A percentile compares a stretch with the other conserved stretches of the same genome.
phyloP scores from a whole-genome alignment of 2,888 invertebrate genomes.

The Allacma fusca region DNA sequence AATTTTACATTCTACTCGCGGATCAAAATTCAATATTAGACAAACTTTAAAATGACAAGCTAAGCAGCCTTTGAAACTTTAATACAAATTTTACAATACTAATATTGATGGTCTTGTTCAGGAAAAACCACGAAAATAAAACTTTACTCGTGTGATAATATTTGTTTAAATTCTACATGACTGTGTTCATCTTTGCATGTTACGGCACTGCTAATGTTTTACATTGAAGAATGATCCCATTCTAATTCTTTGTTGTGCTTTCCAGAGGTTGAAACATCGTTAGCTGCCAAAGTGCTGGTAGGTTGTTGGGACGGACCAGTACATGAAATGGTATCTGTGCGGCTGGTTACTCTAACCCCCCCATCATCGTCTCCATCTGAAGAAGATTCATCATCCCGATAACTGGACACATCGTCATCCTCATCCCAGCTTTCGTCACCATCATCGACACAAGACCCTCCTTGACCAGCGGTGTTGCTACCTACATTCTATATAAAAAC shows the following conservation, averaged over 20 bases:
- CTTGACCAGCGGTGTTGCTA: constrained; percentile 34
- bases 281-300: constrained; percentile 42
- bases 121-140: too few relatives aligned
- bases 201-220: constrained; percentile 45
- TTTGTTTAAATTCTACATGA: too few relatives aligned
- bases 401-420: constrained; percentile 60
- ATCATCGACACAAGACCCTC: constrained; percentile 51
- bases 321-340: constrained; percentile 33
- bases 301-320: constrained; percentile 48
- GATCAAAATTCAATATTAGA: too few relatives aligned
- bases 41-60: too few relatives aligned
- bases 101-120: too few relatives aligned
- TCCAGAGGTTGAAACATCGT: constrained; percentile 41
- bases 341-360: constrained; percentile 47
- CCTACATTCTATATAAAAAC: constrained; percentile 56
- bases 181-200: too few relatives aligned
- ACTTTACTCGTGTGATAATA: too few relatives aligned
- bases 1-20: too few relatives aligned
- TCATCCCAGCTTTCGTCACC: constrained; percentile 61
- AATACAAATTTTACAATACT: too few relatives aligned
- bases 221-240: constrained; percentile 62
- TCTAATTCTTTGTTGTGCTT: constrained; percentile 59
- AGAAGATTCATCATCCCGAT: constrained; percentile 59
- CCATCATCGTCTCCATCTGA: constrained; percentile 59
- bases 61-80: too few relatives aligned